Evolutionary conservation across 2,113 vertebrate species (phyloP), one percentile per base, ranked within the genome.

Genomic region (Sturnus vulgaris): DNA sequence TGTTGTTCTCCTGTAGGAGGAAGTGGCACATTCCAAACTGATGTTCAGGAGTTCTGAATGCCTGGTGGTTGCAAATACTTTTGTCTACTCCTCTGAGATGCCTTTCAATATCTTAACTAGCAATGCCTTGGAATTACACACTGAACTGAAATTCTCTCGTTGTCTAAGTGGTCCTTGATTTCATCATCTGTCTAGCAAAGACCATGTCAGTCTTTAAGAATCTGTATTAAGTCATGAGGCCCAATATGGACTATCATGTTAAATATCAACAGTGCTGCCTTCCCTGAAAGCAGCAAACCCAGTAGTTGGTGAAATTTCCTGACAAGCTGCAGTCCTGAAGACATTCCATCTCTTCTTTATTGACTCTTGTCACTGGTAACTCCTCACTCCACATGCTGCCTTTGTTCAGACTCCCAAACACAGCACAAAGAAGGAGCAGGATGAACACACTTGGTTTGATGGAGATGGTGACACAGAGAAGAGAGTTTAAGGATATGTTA

Each of bases 401-500:
- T 79, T 56, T 72, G 53, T 56, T 94, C 94, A 37, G 80, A 4
- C 31, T 78, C 61, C 81, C 49, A 86, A 81, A 66, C 37, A 59
- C 28, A 24, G 46, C n/a, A 22, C 73, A 81, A 56, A 71, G 42
- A 52, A 52, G n/a, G 3, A 77, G 70, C 39, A 86, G 76, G 81
- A 61, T 52, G 68, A 72, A 72, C 19, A n/a, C 47, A 15, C 53
- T 93, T 76, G 52, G 23, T 87, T 77, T 91, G 88, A 88, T 73
- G 57, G 82, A 80, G 42, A 82, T 52, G 46, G 37, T 86, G 85
- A 60, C 47, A 70, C 2, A 10, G 55, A 79, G 71, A 87, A 69
- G 78, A 64, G 61, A 55, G 24, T 71, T 93, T 66, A 87, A 96
- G 90, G 15, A 27, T 70, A 37, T 50, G 42, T 80, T 95, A 79